Base-by-base conservation (phyloP, 1,140 invertebrate genomes). In the Gryllus bimaculatus region DNA sequence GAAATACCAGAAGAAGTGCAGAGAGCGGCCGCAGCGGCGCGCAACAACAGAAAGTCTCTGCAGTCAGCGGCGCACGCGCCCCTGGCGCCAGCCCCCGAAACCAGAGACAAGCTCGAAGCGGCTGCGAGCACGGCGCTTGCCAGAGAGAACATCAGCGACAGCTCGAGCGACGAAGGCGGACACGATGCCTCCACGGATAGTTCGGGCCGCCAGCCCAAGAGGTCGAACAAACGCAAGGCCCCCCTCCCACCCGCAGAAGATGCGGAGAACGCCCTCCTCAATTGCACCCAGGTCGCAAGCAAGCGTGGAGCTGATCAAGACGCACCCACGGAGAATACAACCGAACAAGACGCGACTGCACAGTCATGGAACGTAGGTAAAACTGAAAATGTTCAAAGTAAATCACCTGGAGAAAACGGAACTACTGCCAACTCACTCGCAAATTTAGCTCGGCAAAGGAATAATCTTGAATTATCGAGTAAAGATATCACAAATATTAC, bases 1-100 rank as follows among this genome's bases (percentile, higher is more conserved):
- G 86, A 88, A 54, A 84, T 93, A 80, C 92, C 92, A 8, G 88
- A 90, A 74, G 91, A 93, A 81, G 92, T 93, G 83, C 87, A 91
- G 78, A 91, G 91, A 74, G 92, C 92, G 1, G 92, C 91, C 7
- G 88, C 90, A 83, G 90, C 89, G 18, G 92, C 92, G 0, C 87
- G 88, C 80, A 89, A 87, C 81, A 92, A 93, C 79, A 87, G 92
- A 49, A 79, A 75, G 78, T 76, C 47, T 54, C 78, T 77, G 26
- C 54, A 66, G 18, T 2, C 26, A 39, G 26, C 26, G 26, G 79
- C 74, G 13, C 79, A 78, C 66, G 78, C 48, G 78, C 73, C 54
- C 77, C 79, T 66, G 78, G 79, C 48, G 78, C 74, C 49, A 74
- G 26, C 26, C 7, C 79, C 73, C 26, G 78, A 76, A 80, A 78